Conservation (phyloP, 2,797 vertebrate genomes). For the Oreochromis grahami region DNA sequence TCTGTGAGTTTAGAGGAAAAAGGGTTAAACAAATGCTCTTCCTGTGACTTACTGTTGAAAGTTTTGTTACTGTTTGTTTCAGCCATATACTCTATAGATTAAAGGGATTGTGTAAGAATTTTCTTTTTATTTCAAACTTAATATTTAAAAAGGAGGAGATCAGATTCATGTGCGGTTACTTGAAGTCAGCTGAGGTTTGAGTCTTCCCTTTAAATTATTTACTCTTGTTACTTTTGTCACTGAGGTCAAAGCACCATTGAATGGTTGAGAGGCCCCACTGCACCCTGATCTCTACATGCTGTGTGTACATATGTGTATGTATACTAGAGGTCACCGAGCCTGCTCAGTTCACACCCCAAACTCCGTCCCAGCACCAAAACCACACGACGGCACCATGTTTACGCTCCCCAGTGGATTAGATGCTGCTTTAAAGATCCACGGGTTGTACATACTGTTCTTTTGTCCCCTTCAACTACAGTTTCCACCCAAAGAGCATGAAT, state of each 20-base stretch:
- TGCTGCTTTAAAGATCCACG: not conserved
- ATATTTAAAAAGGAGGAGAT: not conserved
- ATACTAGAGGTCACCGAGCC: not conserved
- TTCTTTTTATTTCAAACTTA: slow-evolving; percentile 5
- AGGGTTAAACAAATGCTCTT: not conserved
- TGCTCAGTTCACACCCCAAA: not conserved
- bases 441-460: not conserved
- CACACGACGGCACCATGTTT: not conserved
- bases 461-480: not conserved
- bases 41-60: not conserved
- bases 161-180: slow-evolving; percentile 35
- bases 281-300: slow-evolving; percentile 23
- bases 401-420: not conserved
- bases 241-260: not conserved
- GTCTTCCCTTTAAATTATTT: slow-evolving; percentile 36
- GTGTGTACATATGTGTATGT: not conserved
- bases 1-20: not conserved
- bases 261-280: not conserved
- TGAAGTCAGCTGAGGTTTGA: slow-evolving; percentile 5
- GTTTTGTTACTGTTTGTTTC: slow-evolving; percentile 4
- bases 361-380: not conserved
- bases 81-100: slow-evolving; percentile 34
- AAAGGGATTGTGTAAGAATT: slow-evolving; percentile 28
- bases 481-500: not conserved
- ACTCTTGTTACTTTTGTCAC: not conserved